Evolutionary conservation across 1,140 invertebrate genomes (phyloP), one percentile per base, ranked within the genome.

Genomic region (Anoplophora glabripennis): DNA sequence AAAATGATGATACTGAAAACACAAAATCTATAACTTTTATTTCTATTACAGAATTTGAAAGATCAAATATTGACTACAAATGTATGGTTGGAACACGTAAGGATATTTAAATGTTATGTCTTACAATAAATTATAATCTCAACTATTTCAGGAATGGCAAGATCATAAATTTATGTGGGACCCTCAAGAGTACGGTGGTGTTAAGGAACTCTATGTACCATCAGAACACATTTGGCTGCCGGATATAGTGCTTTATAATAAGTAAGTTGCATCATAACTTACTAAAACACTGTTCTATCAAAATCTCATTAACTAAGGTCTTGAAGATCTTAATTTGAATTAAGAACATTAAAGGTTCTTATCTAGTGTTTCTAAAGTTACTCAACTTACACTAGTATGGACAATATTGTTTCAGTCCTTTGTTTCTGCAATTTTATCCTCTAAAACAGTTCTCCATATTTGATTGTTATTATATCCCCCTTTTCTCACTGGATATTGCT

Each of bases 101-200:
- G 89, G 85, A 63, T 57, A 10, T 41, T n/a, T n/a, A n/a, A n/a
- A n/a, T n/a, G n/a, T 4, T n/a, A 56, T 18, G n/a, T n/a, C n/a
- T n/a, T n/a, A n/a, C 56, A 36, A 58, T 46, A 14, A 44, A 56
- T 44, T 49, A 12, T 54, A 18, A 10, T 48, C 17, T 57, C 9
- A 11, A 21, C 10, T 54, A 35, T 58, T 59, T 41, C 12, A 93
- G 90, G 91, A 93, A 83, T 98, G 95, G 95, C 86, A 90, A 66
- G 96, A 99, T 80, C 92, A 97, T 80, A 98, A 98, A 81, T 92
- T 98, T 74, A 86, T 86, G 72, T 99, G 96, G 96, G 90, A 98
- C 77, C 94, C 94, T 1, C 78, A 83, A 40, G 94, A 98, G 72
- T 98, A 98, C 75, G 96, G 95, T 0, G 95, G 94, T 7, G 92